Percentiles rank a stretch among this genome's conserved stretches.
These are phyloP conservation scores for Eurypyga helias DNA, from an alignment of 2,113 vertebrate genomes.

Conservation along the genomic window DNA sequence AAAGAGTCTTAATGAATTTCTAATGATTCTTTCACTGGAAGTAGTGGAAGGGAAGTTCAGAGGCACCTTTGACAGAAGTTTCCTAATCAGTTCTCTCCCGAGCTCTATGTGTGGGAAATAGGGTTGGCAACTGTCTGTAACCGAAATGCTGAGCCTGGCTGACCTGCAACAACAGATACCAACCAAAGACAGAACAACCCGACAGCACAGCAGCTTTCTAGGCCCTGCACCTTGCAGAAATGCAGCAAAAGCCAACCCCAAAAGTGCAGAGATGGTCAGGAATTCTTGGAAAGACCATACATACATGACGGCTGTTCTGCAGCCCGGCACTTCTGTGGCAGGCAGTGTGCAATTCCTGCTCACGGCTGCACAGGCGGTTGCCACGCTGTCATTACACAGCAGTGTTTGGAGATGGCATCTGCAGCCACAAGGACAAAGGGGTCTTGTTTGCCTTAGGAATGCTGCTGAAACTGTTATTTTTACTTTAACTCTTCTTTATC, in stretches of 20 bases:
- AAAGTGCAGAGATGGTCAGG: background rate
- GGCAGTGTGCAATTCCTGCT: fast-evolving
- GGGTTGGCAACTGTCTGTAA: background rate
- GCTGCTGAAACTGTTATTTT: background rate
- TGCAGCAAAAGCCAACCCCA: background rate
- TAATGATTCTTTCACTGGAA: background rate
- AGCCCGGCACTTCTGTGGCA: background rate
- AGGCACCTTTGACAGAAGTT: background rate
- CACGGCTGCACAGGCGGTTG: fast-evolving
- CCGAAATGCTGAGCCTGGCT: background rate
- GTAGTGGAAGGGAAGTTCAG: background rate
- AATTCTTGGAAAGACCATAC: fast-evolving
- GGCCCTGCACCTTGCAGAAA: background rate
- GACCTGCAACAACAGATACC: background rate
- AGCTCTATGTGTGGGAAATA: background rate
- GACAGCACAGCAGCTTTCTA: background rate
- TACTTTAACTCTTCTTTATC: background rate
- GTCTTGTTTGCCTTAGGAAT: background rate
- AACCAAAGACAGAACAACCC: background rate
- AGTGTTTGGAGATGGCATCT: background rate
- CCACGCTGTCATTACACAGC: background rate
- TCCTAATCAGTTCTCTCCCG: background rate
- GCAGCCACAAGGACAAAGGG: background rate
- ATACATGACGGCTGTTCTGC: background rate
- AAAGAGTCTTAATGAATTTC: background rate